Percentiles rank a stretch among this genome's conserved stretches.
Conservation (phyloP, 1,140 invertebrate species). For the Nebria ingens region DNA sequence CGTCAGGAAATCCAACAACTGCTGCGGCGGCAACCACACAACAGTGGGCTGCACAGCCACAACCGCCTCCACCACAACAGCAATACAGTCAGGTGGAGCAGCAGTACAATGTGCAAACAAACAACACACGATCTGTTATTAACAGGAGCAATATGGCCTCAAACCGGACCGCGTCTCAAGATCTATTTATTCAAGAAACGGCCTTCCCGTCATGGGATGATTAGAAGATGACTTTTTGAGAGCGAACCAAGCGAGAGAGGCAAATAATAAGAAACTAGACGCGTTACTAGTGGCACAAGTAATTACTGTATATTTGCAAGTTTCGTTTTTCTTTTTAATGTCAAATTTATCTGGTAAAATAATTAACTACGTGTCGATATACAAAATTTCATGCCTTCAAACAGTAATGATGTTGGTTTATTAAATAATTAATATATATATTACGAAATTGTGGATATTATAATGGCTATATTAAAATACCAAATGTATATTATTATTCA, state of each 20-base stretch:
- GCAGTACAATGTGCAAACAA: constrained; percentile 34
- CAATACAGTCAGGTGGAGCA: constrained; percentile 33
- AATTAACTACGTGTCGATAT: background rate
- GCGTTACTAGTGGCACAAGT: constrained; percentile 5
- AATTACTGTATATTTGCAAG: background rate
- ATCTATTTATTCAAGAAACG: constrained; percentile 28
- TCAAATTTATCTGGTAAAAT: background rate
- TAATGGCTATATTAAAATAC: constrained; percentile 2
- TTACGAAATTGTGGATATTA: constrained; percentile 2
- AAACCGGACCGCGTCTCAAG: constrained; percentile 15
- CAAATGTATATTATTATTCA: constrained; percentile 2
- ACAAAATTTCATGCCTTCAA: constrained; percentile 8
- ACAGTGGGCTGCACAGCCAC: constrained; percentile 19
- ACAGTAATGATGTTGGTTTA: background rate
- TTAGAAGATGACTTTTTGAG: constrained; percentile 18
- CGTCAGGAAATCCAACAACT: constrained; percentile 20
- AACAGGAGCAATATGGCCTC: constrained; percentile 17
- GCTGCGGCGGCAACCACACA: constrained; percentile 19
- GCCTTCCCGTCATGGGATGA: constrained; percentile 37
- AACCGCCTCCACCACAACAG: constrained; percentile 19
- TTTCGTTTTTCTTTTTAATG: background rate
- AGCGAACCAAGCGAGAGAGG: background rate
- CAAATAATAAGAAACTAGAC: background rate
- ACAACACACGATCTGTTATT: constrained; percentile 33
- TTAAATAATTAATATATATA: background rate